A percentile compares a stretch with the other conserved stretches of the same genome.
Conservation (phyloP, 1,140 invertebrate genomes). For the Argopecten irradians region DNA sequence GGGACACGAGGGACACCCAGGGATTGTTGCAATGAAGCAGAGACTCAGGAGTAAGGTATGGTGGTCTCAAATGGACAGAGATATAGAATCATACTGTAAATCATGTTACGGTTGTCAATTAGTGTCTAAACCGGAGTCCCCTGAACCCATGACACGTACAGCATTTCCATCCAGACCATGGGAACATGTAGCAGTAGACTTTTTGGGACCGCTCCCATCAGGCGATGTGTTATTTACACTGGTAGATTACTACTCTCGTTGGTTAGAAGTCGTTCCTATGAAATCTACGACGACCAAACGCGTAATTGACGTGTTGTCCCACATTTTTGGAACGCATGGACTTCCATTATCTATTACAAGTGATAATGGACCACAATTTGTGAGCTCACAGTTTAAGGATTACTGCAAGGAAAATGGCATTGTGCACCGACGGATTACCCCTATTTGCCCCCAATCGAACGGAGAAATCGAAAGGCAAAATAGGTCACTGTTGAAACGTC, state of each 20-base stretch:
- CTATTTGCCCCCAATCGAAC: slow-evolving; percentile 56
- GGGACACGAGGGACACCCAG: slow-evolving; percentile 44
- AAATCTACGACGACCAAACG: neutral
- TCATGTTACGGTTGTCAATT: slow-evolving; percentile 50
- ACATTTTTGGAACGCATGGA: slow-evolving; percentile 18
- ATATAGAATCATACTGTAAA: slow-evolving; percentile 40
- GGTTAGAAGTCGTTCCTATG: neutral
- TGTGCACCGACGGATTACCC: slow-evolving; percentile 41
- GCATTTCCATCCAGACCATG: slow-evolving; percentile 37
- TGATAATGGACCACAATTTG: slow-evolving; percentile 38
- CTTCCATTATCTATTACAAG: slow-evolving; percentile 24
- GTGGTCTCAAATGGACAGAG: slow-evolving; percentile 51
- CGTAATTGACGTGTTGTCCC: neutral
- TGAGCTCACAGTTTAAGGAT: slow-evolving; percentile 11
- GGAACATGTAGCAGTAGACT: slow-evolving; percentile 53
- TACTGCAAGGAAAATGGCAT: slow-evolving; percentile 47
- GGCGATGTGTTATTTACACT: neutral
- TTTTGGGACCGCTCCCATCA: neutral
- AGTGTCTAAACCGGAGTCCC: slow-evolving; percentile 27
- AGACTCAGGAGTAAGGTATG: slow-evolving; percentile 46
- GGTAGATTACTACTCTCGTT: slow-evolving; percentile 30
- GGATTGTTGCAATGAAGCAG: slow-evolving; percentile 50
- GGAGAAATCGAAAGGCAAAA: slow-evolving; percentile 62
- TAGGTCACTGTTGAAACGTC: slow-evolving; percentile 53
- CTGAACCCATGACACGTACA: slow-evolving; percentile 42